Percentiles rank a stretch among this genome's conserved stretches.
Evolutionary conservation across 2,113 vertebrate genomes (phyloP).

Genomic region (Cochlearius cochlearius): DNA sequence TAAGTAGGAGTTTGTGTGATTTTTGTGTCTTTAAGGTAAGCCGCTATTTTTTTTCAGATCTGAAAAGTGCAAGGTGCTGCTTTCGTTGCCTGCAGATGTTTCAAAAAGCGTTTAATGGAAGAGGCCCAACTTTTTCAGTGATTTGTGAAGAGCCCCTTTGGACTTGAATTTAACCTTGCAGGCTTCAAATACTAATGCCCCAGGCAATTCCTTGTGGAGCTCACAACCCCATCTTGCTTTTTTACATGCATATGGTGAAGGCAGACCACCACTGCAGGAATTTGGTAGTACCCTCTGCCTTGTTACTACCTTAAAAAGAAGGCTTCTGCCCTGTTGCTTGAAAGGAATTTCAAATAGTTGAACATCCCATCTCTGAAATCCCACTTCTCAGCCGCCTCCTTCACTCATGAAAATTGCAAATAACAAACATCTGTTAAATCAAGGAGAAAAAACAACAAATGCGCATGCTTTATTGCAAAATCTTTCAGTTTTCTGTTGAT

Average conservation of each 20-base stretch:
- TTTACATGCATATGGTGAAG: background rate
- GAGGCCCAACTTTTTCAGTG: background rate
- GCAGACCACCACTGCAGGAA: background rate
- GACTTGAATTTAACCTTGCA: conserved; percentile 11
- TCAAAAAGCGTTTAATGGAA: background rate
- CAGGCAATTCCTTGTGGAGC: background rate
- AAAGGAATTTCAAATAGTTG: conserved; percentile 3
- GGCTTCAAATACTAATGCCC: background rate
- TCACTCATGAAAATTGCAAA: conserved; percentile 8
- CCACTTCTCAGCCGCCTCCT: conserved; percentile 5
- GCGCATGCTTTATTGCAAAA: conserved; percentile 15
- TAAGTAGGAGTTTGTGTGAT: background rate
- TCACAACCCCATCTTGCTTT: background rate
- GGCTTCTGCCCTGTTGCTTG: background rate
- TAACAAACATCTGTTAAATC: conserved; percentile 51
- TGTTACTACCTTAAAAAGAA: background rate
- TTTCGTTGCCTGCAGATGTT: conserved; percentile 22
- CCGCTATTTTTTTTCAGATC: background rate
- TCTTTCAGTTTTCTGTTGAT: background rate
- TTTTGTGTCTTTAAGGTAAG: background rate
- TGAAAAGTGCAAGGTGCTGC: background rate
- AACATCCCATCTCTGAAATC: conserved; percentile 12
- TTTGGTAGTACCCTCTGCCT: background rate
- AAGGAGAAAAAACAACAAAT: background rate
- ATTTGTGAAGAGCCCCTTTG: background rate